These are phyloP conservation scores for Patella caerulea DNA, from an alignment of 2,888 invertebrate species.

Conservation along the genomic window DNA sequence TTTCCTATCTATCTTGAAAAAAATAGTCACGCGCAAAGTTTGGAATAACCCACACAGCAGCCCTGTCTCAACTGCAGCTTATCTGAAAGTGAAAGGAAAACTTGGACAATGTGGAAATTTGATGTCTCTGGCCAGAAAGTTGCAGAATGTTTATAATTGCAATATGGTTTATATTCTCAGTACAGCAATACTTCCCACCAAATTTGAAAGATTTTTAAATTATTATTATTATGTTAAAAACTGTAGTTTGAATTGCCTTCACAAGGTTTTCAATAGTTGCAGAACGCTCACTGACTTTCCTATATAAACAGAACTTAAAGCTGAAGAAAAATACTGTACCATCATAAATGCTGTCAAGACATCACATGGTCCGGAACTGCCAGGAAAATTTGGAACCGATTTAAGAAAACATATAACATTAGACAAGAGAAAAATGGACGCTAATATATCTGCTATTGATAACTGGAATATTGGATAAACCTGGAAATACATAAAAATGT, in stretches of 20 bases:
- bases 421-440: conserved; percentile 35
- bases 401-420: conserved; percentile 31
- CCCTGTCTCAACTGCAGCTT: no score
- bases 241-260: no score
- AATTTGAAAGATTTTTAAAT: no score
- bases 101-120: background rate
- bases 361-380: conserved; percentile 31
- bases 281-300: no score
- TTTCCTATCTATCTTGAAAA: background rate
- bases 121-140: no score
- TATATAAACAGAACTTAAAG: no score
- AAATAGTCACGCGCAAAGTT: background rate
- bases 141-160: no score
- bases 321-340: conserved; percentile 15
- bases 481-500: conserved; percentile 25
- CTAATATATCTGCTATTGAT: conserved; percentile 41
- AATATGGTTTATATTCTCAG: no score
- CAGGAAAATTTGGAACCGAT: conserved; percentile 25
- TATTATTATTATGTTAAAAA: no score
- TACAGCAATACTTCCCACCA: no score
- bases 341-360: conserved; percentile 34
- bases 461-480: conserved; percentile 46
- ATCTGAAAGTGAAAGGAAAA: no score
- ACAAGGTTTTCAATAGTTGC: no score
- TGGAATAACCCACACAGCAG: background rate